Evolutionary conservation across 1,140 invertebrate species (phyloP), one percentile per base, ranked within the genome.

Genomic region (Drosophila tsacasi): DNA sequence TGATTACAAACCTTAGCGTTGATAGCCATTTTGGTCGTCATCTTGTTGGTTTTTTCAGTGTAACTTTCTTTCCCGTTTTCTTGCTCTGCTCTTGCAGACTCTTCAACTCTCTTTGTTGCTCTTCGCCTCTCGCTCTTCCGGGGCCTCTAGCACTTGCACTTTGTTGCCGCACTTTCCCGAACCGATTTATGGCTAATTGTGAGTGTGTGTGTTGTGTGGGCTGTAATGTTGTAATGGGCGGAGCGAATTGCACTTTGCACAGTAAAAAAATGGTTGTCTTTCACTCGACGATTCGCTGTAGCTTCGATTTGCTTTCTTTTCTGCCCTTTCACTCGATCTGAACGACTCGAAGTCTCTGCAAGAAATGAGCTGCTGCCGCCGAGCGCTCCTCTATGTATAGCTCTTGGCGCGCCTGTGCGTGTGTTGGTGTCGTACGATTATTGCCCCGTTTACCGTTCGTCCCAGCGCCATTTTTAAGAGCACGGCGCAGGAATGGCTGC

Each of bases 1-100:
- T 23, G 39, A 52, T 42, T 90, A 81, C 89, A 37, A 83, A 91
- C 89, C 89, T 91, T 91, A 37, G 89, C 89, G 62, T 91, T 91
- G 40, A 91, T 91, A 50, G 89, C 89, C 89, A 91, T 91, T 91
- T 91, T 91, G 76, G 83, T 85, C 30, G 83, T 91, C 89, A 91
- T 91, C 23, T 84, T 65, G 47, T 30, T 42, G 52, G 9, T 27
- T 21, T 39, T 35, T 57, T 15, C 23, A 21, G 27, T 47, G 49
- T 39, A 73, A 74, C 55, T 61, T 73, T 74, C 67, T 73, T 50
- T 72, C 27, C 30, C 54, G 66, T 23, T 60, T 21, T 3, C 13
- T 35, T 8, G 10, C 10, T 58, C 44, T 60, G 39, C 32, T 37
- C 13, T 72, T 57, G 52, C 54, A 39, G 54, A n/a, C 21, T 50